Evolutionary conservation across 2,888 invertebrate species (phyloP), one percentile per base, ranked within the genome.

Genomic region (Synanthedon tipuliformis): DNA sequence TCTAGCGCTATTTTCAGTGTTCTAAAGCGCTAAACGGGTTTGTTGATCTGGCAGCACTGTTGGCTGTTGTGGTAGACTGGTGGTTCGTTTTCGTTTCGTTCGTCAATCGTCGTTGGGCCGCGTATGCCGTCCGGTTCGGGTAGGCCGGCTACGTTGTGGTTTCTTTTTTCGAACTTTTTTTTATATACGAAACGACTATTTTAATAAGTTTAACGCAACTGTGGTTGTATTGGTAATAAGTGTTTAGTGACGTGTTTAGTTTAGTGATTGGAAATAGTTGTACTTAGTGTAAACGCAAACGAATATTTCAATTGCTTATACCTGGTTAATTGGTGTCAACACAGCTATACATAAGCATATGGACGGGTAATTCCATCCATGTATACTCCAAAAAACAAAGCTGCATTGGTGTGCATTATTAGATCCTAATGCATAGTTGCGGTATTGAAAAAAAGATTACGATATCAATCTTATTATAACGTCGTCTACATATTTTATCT

Each of bases 151-250:
- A 54, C 54, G 45, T 13, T 10, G 34, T 34, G 55, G 53, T 57
- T 61, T 68, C 68, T 70, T 71, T 69, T 71, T 77, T 73, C 75
- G 74, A 77, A 80, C 72, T 78, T 76, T 76, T 72, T 73, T 69
- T 61, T 62, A 65, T 65, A 66, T 75, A 70, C 69, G 69, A 73
- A 76, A 75, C 68, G 69, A 75, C 71, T 66, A 69, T 71, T 74
- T 66, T 62, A 52, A 57, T 57, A 66, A 61, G 13, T 45, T 45
- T 64, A 57, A 59, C 68, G 61, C 57, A 67, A 51, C 61, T 58
- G 78, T 80, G 75, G 76, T 23, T 83, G 76, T 69, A 76, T 73
- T 65, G 50, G 23, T 50, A 18, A 27, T 27, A 12, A 50, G 54
- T 61, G 57, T 59, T 56, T 56, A 62, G 74, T 75, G 69, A 63